Base-by-base conservation (phyloP, 2,888 invertebrate species). In the Lycaena phlaeas region DNA sequence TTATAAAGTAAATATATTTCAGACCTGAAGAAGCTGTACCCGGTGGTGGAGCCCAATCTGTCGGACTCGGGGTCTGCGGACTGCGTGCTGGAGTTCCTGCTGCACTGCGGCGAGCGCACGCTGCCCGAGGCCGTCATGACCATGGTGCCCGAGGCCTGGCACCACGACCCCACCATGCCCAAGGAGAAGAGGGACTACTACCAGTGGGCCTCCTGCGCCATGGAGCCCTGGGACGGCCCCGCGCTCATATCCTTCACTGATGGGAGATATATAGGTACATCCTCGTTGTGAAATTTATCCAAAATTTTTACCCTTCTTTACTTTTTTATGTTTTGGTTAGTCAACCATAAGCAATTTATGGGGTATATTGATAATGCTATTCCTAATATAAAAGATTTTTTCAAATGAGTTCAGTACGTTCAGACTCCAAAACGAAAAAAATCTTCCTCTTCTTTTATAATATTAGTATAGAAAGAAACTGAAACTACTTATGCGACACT, bases 211-310 rank as follows among this genome's bases (percentile, higher is more conserved):
- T 93, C 97, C 0, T 98, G 94, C 64, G 94, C 92, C 11, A 99
- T 99, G 98, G 99, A 99, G 70, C 98, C 99, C 0, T 99, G 99
- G 99, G 99, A 99, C 75, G 99, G 99, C 17, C 94, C 95, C 1
- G 99, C 99, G 1, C 85, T 99, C 46, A 89, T 99, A 41, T 96
- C 98, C 0, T 99, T 99, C 77, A 97, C 97, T 36, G 99, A 99
- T 78, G 99, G 99, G 18, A 91, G 98, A 18, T 98, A 95, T 66
- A 94, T 99, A 60, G 99, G 94, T 85, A 30, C n/a, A n/a, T n/a
- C n/a, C n/a, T n/a, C n/a, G n/a, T n/a, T n/a, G n/a, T n/a, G n/a
- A n/a, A n/a, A n/a, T n/a, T n/a, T n/a, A n/a, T n/a, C n/a, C n/a
- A n/a, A n/a, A n/a, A n/a, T n/a, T n/a, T n/a, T n/a, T n/a, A n/a